Conservation (phyloP, 2,888 invertebrate species). For the Synergus laeviventris region DNA sequence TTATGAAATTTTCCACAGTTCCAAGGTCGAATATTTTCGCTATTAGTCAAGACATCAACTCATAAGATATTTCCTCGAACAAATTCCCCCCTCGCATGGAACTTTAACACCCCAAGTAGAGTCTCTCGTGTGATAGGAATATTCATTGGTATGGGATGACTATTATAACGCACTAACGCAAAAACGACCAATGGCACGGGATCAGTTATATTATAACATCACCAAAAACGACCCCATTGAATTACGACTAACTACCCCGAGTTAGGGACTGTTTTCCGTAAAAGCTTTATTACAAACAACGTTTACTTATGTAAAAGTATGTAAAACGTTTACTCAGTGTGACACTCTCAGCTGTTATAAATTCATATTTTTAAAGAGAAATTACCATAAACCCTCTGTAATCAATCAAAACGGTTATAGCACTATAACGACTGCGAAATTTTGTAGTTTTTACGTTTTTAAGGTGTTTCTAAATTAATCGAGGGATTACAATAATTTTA, state of each 20-base stretch:
- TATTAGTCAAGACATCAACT: not conserved
- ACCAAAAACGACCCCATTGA: constrained; percentile 28
- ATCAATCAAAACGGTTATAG: too few species aligned
- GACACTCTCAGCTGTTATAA: constrained; percentile 17
- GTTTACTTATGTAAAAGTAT: constrained; percentile 14
- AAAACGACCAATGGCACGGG: constrained; percentile 20
- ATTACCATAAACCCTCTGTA: too few species aligned
- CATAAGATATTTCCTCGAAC: not conserved
- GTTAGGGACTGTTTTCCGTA: constrained; percentile 16
- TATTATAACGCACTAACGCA: too few species aligned
- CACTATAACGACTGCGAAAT: too few species aligned
- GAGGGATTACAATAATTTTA: too few species aligned
- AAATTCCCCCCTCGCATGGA: constrained; percentile 22
- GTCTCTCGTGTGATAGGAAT: constrained; percentile 19
- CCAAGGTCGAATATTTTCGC: not conserved
- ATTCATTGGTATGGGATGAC: constrained; percentile 29
- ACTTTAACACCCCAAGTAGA: constrained; percentile 1
- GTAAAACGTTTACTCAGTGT: too few species aligned
- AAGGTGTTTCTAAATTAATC: too few species aligned
- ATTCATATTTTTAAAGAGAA: not conserved
- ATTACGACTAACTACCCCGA: constrained; percentile 19
- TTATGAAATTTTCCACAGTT: not conserved
- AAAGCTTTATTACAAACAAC: constrained; percentile 16
- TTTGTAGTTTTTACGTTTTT: too few species aligned
- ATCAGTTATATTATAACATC: not conserved